phyloP scores from a whole-genome alignment of 2,888 invertebrate species.

The Escarpia spicata region DNA sequence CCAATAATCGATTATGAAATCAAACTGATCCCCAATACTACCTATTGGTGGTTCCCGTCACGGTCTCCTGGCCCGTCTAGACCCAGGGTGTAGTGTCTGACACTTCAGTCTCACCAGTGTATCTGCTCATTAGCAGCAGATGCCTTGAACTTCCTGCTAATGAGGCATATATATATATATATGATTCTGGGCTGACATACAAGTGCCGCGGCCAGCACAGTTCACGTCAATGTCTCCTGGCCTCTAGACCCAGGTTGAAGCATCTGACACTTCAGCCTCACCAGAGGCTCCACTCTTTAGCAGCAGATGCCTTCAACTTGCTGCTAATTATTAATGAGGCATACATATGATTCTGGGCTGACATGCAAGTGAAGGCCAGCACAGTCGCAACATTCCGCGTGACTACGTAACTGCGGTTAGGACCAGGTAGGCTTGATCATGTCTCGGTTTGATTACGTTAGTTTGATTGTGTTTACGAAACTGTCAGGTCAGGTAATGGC shows the following conservation, averaged over 20 bases:
- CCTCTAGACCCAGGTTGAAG: constrained; percentile 6
- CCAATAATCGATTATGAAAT: constrained; percentile 14
- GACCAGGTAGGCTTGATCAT: neutral
- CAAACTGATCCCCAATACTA: neutral
- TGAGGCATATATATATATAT: neutral
- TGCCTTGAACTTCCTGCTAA: constrained; percentile 20
- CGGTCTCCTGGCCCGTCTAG: neutral
- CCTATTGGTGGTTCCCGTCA: neutral
- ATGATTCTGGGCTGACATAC: neutral
- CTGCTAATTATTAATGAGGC: neutral
- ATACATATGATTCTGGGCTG: constrained; percentile 1
- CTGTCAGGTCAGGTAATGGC: neutral
- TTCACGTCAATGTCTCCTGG: neutral
- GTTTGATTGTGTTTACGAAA: neutral
- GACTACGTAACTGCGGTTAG: neutral
- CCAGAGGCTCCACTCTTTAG: neutral
- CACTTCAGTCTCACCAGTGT: neutral
- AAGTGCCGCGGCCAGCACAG: neutral
- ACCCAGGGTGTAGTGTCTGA: constrained; percentile 14
- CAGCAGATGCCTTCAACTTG: constrained; percentile 22
- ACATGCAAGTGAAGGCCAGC: neutral
- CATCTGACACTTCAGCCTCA: neutral
- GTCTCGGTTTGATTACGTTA: constrained; percentile 20
- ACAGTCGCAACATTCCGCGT: neutral
- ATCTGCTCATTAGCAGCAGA: constrained; percentile 22